Evolutionary conservation across 2,888 invertebrate genomes (phyloP).

Genomic region (Ophioninae sp.): DNA sequence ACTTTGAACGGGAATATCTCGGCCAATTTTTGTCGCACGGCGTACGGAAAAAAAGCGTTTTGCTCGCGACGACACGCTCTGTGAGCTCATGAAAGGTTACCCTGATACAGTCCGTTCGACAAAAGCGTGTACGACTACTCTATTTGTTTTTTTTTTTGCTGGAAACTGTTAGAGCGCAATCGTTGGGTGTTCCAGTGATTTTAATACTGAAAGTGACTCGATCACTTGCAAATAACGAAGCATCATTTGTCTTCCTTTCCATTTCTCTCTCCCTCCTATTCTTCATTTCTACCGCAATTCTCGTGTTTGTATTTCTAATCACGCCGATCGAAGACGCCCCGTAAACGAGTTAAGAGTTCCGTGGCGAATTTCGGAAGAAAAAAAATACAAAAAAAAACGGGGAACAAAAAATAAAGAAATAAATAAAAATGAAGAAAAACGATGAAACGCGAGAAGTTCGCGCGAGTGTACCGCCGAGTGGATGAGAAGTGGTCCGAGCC

Average conservation of each 20-base stretch:
- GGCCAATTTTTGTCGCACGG: background rate
- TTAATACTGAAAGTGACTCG: too few relatives aligned
- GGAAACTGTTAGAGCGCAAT: too few relatives aligned
- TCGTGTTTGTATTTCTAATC: conserved; percentile 16
- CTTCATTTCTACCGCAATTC: background rate
- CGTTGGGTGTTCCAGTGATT: too few relatives aligned
- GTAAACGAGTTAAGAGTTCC: background rate
- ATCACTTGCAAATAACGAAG: too few relatives aligned
- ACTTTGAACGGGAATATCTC: background rate
- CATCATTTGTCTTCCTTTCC: background rate
- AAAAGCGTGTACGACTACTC: too few relatives aligned
- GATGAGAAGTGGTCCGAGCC: conserved; percentile 55
- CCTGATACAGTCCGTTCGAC: too few relatives aligned
- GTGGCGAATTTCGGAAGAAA: conserved; percentile 24
- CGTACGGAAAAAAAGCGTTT: background rate
- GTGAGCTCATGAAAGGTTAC: background rate
- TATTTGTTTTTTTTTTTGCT: too few relatives aligned
- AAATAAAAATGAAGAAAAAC: too few relatives aligned
- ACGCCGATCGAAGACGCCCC: background rate
- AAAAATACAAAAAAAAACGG: background rate
- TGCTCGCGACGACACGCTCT: background rate
- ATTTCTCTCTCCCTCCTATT: background rate
- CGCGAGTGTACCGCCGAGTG: conserved; percentile 40
- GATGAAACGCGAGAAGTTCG: background rate
- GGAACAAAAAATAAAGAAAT: too few relatives aligned